A percentile compares a stretch with the other conserved stretches of the same genome.
Conservation (phyloP, 2,797 vertebrate species). For the Tokudaia muenninki region DNA sequence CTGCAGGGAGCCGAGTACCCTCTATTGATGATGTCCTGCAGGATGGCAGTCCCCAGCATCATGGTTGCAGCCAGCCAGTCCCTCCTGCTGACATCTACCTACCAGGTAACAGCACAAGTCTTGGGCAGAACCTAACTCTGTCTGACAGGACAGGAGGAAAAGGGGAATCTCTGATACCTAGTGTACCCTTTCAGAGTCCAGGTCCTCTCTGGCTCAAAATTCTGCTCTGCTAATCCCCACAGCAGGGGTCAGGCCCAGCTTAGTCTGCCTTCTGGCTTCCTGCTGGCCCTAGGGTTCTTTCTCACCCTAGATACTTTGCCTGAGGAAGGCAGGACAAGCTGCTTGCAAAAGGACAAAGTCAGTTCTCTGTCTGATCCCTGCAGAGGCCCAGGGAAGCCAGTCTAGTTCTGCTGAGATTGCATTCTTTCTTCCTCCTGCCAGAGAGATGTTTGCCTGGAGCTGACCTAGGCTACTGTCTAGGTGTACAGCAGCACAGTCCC, state of each 20-base stretch:
- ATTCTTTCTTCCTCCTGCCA: background rate
- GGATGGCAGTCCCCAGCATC: conserved; percentile 92
- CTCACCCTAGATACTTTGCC: background rate
- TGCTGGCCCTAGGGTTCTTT: background rate
- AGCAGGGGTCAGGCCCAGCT: background rate
- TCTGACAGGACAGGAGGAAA: background rate
- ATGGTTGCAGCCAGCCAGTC: conserved; percentile 90
- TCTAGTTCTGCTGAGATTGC: too few species aligned
- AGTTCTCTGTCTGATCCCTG: background rate
- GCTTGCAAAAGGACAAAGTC: background rate
- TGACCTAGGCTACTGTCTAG: background rate
- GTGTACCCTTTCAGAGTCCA: fast-evolving
- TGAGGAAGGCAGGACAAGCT: background rate
- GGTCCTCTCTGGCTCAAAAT: background rate
- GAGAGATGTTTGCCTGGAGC: background rate
- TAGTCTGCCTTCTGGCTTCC: background rate
- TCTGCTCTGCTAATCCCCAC: fast-evolving
- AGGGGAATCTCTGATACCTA: background rate
- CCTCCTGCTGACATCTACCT: conserved; percentile 91
- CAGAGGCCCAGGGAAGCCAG: background rate
- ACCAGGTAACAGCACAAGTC: conserved; percentile 89
- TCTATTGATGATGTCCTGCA: conserved; percentile 92
- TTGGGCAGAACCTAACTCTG: background rate
- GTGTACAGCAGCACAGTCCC: background rate
- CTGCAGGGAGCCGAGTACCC: conserved; percentile 91